These are phyloP conservation scores for Amblyjoppa proteus DNA, from an alignment of 2,888 invertebrate genomes.

Conservation along the genomic window DNA sequence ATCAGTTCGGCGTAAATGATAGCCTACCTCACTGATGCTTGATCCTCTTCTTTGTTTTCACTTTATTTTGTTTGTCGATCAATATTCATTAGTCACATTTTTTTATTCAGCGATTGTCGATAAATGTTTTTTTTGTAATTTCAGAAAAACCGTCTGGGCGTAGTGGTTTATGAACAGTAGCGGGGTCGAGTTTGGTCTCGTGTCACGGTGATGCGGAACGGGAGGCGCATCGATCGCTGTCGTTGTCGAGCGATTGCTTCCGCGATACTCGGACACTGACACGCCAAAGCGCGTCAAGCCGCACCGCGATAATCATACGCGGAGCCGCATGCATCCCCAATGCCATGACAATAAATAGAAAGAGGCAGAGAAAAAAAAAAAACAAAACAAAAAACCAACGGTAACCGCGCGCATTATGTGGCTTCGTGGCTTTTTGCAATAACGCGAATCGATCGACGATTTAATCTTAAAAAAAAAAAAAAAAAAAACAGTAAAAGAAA, in stretches of 20 bases:
- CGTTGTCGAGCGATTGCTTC: constrained; percentile 32
- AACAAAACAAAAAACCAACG: background rate
- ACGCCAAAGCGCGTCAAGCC: background rate
- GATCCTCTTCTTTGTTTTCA: constrained; percentile 13
- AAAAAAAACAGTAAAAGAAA: background rate
- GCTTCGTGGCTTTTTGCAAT: constrained; percentile 33
- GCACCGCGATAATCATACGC: background rate
- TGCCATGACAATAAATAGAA: background rate
- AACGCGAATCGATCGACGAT: constrained; percentile 46
- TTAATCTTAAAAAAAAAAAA: constrained; percentile 14
- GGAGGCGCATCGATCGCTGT: constrained; percentile 27
- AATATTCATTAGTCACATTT: background rate
- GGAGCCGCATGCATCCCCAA: background rate
- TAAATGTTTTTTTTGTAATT: background rate
- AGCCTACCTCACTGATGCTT: constrained; percentile 9
- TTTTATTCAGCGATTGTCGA: background rate
- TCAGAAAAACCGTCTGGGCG: background rate
- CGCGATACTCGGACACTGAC: constrained; percentile 22
- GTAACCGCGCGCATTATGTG: background rate
- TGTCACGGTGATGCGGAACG: constrained; percentile 6
- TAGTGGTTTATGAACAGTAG: background rate
- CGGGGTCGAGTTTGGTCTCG: background rate
- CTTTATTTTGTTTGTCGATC: background rate
- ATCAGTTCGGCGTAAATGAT: too few relatives aligned
- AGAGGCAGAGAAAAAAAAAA: background rate